Percentiles rank a stretch among this genome's conserved stretches.
Evolutionary conservation across 2,888 invertebrate genomes (phyloP).

Genomic region (Drosophila koepferae): DNA sequence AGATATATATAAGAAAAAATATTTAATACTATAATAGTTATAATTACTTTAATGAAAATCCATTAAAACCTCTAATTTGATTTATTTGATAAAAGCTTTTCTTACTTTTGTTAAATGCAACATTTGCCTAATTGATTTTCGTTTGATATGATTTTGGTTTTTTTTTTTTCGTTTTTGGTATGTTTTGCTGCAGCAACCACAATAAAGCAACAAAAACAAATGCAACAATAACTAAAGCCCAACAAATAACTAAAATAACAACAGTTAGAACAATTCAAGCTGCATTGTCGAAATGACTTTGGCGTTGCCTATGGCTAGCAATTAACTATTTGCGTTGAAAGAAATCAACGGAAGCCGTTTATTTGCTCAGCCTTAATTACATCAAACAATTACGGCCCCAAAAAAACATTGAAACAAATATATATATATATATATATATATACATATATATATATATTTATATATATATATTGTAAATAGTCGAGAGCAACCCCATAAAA

Average conservation of each 20-base stretch:
- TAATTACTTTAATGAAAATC: not conserved
- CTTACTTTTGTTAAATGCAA: not conserved
- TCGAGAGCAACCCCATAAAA: conserved; percentile 46
- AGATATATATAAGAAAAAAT: not conserved
- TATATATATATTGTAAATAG: conserved; percentile 9
- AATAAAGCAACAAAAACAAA: not conserved
- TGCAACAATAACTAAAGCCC: conserved; percentile 28
- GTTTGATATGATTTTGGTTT: conserved; percentile 17
- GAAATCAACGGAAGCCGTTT: conserved; percentile 81
- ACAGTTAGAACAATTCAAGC: conserved; percentile 54
- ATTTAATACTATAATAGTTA: not conserved
- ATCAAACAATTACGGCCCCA: conserved; percentile 72
- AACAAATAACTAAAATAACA: conserved; percentile 28
- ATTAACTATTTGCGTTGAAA: conserved; percentile 80
- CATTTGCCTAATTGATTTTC: conserved; percentile 32
- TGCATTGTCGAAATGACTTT: conserved; percentile 57
- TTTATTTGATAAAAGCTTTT: not conserved
- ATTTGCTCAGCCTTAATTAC: conserved; percentile 80
- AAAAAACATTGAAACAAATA: conserved; percentile 33
- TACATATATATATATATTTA: not conserved
- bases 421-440: conserved; percentile 27
- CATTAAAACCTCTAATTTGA: not conserved
- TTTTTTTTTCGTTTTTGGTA: conserved; percentile 37
- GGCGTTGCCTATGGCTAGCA: conserved; percentile 66
- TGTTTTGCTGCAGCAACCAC: conserved; percentile 6